These are phyloP conservation scores for Leptinotarsa juncta DNA, from an alignment of 2,888 invertebrate species.

Conservation along the genomic window DNA sequence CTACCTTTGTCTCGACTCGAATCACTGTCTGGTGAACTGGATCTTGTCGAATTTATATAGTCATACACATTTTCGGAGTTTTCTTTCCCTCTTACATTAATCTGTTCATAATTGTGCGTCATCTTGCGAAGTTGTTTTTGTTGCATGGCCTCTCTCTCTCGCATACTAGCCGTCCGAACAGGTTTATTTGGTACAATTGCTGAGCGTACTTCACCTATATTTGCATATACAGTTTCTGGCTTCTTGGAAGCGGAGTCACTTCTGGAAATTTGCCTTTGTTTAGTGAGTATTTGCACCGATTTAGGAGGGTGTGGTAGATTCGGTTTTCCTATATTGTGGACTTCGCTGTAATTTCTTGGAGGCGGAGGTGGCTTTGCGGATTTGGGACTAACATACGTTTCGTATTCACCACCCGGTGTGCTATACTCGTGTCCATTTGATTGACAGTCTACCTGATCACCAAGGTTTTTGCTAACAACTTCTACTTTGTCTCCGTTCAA, in stretches of 20 bases:
- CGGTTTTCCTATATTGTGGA: constrained; percentile 72
- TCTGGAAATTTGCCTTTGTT: constrained; percentile 61
- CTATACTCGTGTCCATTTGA: constrained; percentile 33
- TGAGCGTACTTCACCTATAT: constrained; percentile 86
- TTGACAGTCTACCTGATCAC: constrained; percentile 42
- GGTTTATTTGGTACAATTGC: constrained; percentile 83
- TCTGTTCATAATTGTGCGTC: constrained; percentile 57
- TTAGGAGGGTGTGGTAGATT: constrained; percentile 79
- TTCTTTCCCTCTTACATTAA: constrained; percentile 54
- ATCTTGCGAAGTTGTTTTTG: constrained; percentile 64
- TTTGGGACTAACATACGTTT: constrained; percentile 34
- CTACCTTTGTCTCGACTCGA: constrained; percentile 68
- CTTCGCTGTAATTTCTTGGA: constrained; percentile 72
- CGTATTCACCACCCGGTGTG: constrained; percentile 47
- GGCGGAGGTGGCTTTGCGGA: constrained; percentile 69
- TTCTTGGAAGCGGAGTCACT: constrained; percentile 52
- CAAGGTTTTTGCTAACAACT: constrained; percentile 71
- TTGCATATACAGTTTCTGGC: constrained; percentile 79
- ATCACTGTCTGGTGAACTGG: constrained; percentile 77
- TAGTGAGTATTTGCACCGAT: constrained; percentile 68
- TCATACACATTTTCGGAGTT: constrained; percentile 73
- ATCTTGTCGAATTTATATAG: constrained; percentile 74
- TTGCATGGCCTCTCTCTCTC: constrained; percentile 79
- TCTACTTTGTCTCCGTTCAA: constrained; percentile 85
- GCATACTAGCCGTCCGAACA: constrained; percentile 87